A percentile compares a stretch with the other conserved stretches of the same genome.
phyloP scores from a whole-genome alignment of 2,888 invertebrate species.

The Phorcus lineatus region DNA sequence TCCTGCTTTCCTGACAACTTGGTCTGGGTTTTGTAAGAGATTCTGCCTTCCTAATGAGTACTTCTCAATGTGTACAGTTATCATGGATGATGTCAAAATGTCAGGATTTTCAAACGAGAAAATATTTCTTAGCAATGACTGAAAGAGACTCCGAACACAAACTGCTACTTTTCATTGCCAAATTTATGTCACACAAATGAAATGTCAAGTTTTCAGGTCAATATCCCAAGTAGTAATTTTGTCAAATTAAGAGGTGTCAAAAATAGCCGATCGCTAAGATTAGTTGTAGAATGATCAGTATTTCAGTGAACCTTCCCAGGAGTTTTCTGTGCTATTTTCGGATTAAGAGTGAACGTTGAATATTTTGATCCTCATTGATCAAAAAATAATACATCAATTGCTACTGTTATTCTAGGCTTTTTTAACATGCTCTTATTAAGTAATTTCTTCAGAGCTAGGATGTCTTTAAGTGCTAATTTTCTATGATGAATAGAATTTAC shows the following conservation, averaged over 20 bases:
- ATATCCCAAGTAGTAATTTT: constrained; percentile 14
- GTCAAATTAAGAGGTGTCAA: not conserved
- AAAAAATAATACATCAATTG: not conserved
- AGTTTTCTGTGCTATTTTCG: not conserved
- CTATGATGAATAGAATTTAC: too few species aligned
- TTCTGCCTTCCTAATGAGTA: constrained; percentile 1
- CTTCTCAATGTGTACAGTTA: not conserved
- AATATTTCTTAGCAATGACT: not conserved
- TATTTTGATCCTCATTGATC: not conserved
- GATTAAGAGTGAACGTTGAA: not conserved
- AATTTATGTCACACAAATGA: not conserved
- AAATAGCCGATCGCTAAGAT: constrained; percentile 1
- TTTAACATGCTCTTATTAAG: too few species aligned
- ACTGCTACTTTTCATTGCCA: not conserved
- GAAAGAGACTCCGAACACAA: not conserved
- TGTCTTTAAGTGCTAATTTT: too few species aligned
- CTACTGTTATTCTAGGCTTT: too few species aligned
- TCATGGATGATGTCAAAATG: not conserved
- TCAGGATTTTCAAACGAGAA: not conserved
- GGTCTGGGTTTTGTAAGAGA: not conserved
- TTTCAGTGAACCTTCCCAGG: not conserved
- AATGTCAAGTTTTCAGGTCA: not conserved
- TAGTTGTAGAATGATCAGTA: constrained; percentile 18
- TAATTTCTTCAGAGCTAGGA: too few species aligned
- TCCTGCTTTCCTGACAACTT: constrained; percentile 5